Evolutionary conservation across 2,113 vertebrate species (phyloP).

Genomic region (Burhinus oedicnemus): DNA sequence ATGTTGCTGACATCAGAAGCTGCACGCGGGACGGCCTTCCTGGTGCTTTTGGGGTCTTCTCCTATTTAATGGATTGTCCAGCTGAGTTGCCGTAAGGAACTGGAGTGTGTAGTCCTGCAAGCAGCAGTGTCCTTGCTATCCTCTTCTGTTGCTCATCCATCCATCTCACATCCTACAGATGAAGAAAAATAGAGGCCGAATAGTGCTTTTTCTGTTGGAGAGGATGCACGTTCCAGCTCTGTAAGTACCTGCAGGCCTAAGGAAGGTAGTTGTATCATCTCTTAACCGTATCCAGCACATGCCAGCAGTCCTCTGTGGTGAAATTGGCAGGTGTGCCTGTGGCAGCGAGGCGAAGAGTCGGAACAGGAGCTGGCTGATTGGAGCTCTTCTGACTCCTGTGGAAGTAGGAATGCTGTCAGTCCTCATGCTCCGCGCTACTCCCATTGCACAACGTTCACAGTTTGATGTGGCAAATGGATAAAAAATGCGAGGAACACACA

Average conservation of each 20-base stretch:
- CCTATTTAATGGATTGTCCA: not conserved
- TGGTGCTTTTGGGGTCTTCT: not conserved
- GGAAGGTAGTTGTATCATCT: not conserved
- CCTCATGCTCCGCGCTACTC: not conserved
- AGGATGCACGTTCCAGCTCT: not conserved
- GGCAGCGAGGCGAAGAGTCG: not conserved
- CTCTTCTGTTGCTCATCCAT: not conserved
- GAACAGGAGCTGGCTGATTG: not conserved
- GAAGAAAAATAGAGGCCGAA: not conserved
- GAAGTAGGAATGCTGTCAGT: slow-evolving; percentile 27
- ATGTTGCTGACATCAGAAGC: not conserved
- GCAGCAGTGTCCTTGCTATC: not conserved
- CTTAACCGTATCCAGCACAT: not conserved
- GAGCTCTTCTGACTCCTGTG: not conserved
- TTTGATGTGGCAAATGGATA: not conserved
- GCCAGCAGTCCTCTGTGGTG: not conserved
- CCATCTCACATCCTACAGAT: not conserved
- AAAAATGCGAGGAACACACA: not conserved
- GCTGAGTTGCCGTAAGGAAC: not conserved
- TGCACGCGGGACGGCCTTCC: not conserved
- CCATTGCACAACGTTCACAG: not conserved
- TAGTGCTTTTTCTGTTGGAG: not conserved
- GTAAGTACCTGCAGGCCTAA: not conserved
- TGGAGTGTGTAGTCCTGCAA: not conserved
- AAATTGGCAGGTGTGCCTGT: not conserved